Base-by-base conservation (phyloP, 1,140 invertebrate genomes). In the Monochamus saltuarius region DNA sequence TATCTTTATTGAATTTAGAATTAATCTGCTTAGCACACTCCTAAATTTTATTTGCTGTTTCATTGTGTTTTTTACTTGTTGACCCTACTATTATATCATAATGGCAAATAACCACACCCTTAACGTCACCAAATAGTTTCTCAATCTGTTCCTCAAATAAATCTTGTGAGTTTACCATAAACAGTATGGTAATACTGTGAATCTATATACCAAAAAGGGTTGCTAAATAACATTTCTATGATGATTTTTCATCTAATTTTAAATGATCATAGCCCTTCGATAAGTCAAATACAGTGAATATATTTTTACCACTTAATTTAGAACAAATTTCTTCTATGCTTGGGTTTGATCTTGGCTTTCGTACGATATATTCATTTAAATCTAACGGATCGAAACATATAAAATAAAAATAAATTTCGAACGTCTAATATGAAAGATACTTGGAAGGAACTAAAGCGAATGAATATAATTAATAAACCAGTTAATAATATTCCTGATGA, bases 301-400 rank as follows among this genome's bases (percentile, higher is more conserved):
- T 19, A 56, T 35, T 51, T n/a, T 61, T 64, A 14, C 19, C 39
- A 36, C 16, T 51, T 14, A 46, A 10, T 29, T 62, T 51, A 22
- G 58, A 54, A 22, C 54, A 50, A 29, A 67, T 29, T 45, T 64
- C 16, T 35, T 36, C 35, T 52, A 39, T 34, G 38, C 29, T 36
- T 59, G 63, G 47, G 38, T 42, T 58, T 11, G 35, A 19, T 40
- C 35, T n/a, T n/a, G n/a, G n/a, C n/a, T 43, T 39, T 45, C 47
- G 61, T 35, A 40, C 14, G 34, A 50, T 50, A 13, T 50, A 13
- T 34, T 9, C n/a, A 34, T 64, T 64, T 9, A 64, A 46, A 46
- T 60, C 38, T 14, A n/a, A n/a, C n/a, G n/a, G n/a, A n/a, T n/a
- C n/a, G n/a, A n/a, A n/a, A n/a, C n/a, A n/a, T n/a, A n/a, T n/a